Evolutionary conservation across 2,113 vertebrate genomes (phyloP), one percentile per base, ranked within the genome.

Genomic region (Chaetodon auriga): DNA sequence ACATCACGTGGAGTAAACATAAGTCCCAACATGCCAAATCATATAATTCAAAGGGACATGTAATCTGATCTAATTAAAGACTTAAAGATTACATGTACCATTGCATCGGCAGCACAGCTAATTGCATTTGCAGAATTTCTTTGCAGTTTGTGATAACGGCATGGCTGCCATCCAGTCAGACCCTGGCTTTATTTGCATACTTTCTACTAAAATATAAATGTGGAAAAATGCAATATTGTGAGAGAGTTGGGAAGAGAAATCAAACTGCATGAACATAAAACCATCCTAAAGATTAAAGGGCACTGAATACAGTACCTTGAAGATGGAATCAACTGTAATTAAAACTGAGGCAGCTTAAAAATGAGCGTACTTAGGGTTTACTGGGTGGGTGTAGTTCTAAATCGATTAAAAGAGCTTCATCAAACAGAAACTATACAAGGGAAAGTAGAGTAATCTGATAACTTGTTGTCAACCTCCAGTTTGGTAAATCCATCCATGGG

Each of bases 21-120:
- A 74, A 53, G 51, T 76, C 65, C 63, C 74, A 46, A 62, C 45
- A 68, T 69, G 54, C 43, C 60, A 68, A 71, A 68, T 89, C 75
- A 57, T 60, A 73, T 83, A 54, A 88, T 87, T 83, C 74, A 79
- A 85, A 78, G 51, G 81, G 70, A 77, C 69, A 36, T 21, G 65
- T 72, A 84, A 91, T 87, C 83, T 79, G 62, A 83, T 91, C 72
- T 81, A 86, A 85, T 90, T 86, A 90, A 79, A 91, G 81, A 85
- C 65, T 65, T 78, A 74, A 58, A 84, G 78, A 90, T 82, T 68
- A 19, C 46, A 81, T 64, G 79, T 54, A 70, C 68, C 61, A 80
- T 63, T 86, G 65, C 78, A 84, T 12, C 65, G 68, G 66, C 87
- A 77, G 58, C 18, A 13, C 8, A 64, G 64, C 79, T 74, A 81